These are phyloP conservation scores for Pelodiscus sinensis DNA, from an alignment of 2,113 vertebrate genomes.

Conservation along the genomic window DNA sequence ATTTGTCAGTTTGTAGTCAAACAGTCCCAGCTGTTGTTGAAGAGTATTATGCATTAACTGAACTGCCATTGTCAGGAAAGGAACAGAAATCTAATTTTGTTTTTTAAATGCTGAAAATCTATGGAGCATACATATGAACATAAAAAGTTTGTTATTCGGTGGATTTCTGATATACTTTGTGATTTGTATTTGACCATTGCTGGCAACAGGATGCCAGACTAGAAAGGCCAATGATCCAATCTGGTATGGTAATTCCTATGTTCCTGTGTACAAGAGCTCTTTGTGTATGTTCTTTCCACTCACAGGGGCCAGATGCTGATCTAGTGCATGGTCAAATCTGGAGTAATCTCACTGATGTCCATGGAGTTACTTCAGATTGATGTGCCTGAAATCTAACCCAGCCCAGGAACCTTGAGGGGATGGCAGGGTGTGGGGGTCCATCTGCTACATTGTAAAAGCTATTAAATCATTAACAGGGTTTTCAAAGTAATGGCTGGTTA, in stretches of 20 bases:
- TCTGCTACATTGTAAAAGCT: not conserved
- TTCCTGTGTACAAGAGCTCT: not conserved
- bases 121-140: not conserved
- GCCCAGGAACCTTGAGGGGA: not conserved
- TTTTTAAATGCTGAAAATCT: not conserved
- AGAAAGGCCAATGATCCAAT: not conserved
- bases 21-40: not conserved
- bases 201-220: not conserved
- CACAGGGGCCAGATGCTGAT: not conserved
- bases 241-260: not conserved
- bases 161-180: not conserved
- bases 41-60: too few species aligned
- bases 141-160: not conserved
- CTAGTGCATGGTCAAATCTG: not conserved
- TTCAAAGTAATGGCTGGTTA: not conserved
- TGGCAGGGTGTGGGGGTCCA: too few species aligned
- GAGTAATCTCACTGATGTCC: not conserved
- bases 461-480: not conserved
- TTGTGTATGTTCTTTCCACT: not conserved
- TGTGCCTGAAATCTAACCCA: not conserved
- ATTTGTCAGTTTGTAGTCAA: not conserved
- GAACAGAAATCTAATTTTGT: not conserved
- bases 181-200: not conserved
- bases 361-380: not conserved
- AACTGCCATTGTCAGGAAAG: not conserved